These are phyloP conservation scores for Morone saxatilis DNA, from an alignment of 2,113 vertebrate species.

Conservation along the genomic window DNA sequence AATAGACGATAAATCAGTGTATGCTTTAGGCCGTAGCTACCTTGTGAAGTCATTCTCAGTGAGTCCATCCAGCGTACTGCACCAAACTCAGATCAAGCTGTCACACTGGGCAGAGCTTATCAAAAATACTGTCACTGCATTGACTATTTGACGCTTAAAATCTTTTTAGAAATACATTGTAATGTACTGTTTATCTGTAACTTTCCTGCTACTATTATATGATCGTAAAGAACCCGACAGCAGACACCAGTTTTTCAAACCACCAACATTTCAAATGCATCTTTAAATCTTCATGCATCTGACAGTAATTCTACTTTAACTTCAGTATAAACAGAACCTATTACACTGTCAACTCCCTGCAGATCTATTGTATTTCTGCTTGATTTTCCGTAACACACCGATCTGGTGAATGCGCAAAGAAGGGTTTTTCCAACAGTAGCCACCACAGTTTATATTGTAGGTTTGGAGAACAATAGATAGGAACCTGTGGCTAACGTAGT, in stretches of 20 bases:
- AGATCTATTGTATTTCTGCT: conserved; percentile 17
- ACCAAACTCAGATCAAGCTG: too few relatives aligned
- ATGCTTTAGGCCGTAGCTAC: too few relatives aligned
- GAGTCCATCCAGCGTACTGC: too few relatives aligned
- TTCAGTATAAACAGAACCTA: conserved; percentile 3
- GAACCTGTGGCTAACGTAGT: conserved; percentile 37
- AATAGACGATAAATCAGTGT: too few relatives aligned
- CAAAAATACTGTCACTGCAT: too few relatives aligned
- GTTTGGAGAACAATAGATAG: conserved; percentile 58
- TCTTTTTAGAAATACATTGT: too few relatives aligned
- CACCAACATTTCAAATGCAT: neutral
- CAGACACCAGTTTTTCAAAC: neutral
- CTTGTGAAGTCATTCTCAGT: too few relatives aligned
- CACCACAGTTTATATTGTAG: conserved; percentile 37
- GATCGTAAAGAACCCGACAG: neutral
- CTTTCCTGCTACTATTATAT: too few relatives aligned
- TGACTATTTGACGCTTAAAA: too few relatives aligned
- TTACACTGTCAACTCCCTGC: neutral
- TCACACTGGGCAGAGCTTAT: too few relatives aligned
- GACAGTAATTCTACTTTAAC: conserved; percentile 10
- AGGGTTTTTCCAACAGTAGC: conserved; percentile 57
- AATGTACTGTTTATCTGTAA: too few relatives aligned
- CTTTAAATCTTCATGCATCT: conserved; percentile 16
- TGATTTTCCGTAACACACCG: conserved; percentile 23
- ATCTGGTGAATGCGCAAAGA: conserved; percentile 41